Evolutionary conservation across 2,797 vertebrate species (phyloP), one percentile per base, ranked within the genome.

Genomic region (Argya squamiceps): DNA sequence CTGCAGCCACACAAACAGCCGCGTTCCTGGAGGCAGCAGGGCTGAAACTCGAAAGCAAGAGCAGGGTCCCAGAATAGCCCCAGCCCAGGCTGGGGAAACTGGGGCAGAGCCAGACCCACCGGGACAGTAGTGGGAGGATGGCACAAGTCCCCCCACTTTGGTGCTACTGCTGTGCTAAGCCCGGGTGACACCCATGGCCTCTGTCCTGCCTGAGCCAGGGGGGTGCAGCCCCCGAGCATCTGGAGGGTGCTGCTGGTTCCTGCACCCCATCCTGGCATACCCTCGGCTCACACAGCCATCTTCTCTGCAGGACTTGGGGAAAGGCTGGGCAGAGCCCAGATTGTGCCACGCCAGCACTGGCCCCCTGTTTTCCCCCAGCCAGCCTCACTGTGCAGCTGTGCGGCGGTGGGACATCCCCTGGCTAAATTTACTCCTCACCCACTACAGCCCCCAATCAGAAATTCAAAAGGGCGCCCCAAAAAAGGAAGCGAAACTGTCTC

Each of bases 1-100:
- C 95, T 77, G 80, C 18, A 46, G 84, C 78, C 76, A 3, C 86
- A 60, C 49, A 4, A 83, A 85, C 77, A 34, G 89, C 71, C n/a
- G 0, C 0, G 2, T 41, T 79, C 60, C 84, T 64, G 89, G 43
- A 91, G 58, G 62, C 89, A 76, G 65, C 79, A 8, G 52, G 70
- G 83, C 80, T 92, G 95, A 95, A 94, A 96, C 92, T 92, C 26
- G 67, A 96, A 97, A 97, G 93, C 80, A 60, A 92, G 86, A 91
- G 41, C 80, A 15, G 23, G 29, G 36, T 8, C 84, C 14, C 3
- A 93, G 59, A 96, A 93, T 60, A 96, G 52, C 36, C 59, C 23
- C 29, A 10, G 52, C 18, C n/a, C 15, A 5, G 53, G 82, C 62
- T 22, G 53, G 30, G 34, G 81, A 49, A 18, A 56, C 39, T 0